Base-by-base conservation (phyloP, 2,888 invertebrate species). In the Euclidia mi region DNA sequence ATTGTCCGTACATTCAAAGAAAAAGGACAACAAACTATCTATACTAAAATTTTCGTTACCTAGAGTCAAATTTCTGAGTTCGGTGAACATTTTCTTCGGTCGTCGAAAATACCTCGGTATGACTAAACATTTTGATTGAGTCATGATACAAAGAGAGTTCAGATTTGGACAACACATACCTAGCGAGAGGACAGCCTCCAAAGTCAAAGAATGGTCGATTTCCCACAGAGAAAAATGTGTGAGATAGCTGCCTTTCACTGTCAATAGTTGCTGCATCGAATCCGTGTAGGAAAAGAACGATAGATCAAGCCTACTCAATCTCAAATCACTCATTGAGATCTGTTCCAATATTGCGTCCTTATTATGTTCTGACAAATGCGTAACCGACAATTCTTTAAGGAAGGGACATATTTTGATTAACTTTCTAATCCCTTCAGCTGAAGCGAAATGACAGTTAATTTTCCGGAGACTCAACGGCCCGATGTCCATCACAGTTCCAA, bases 211-310 rank as follows among this genome's bases (percentile, higher is more conserved):
- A 61, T 92, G 88, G 32, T 94, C 94, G 3, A 90, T 90, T 66
- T 94, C 94, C 92, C 92, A 92, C 12, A 95, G 65, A 0, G 93
- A 90, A 52, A 95, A 94, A 70, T 94, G 90, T 40, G 94, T 92
- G 51, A 95, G 82, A 73, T 91, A 89, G 42, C 61, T 74, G 2
- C 95, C 95, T 81, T 94, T 94, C 1, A 89, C 77, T 1, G 74
- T 67, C 35, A 94, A 68, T 42, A 94, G 87, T 20, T 87, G 84
- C 50, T 88, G 85, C 83, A 94, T 85, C 0, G 92, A 86, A 58
- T 88, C 82, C 31, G 91, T 83, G 60, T 85, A 94, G 43, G 93
- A 89, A 75, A 94, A 94, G 81, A 94, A 95, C 0, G 94, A 93
- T 57, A 94, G 82, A 74, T 92, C 88, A 56, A 95, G 78, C 56